phyloP scores from a whole-genome alignment of 1,140 invertebrate genomes.

The Lepidotrigona ventralis region DNA sequence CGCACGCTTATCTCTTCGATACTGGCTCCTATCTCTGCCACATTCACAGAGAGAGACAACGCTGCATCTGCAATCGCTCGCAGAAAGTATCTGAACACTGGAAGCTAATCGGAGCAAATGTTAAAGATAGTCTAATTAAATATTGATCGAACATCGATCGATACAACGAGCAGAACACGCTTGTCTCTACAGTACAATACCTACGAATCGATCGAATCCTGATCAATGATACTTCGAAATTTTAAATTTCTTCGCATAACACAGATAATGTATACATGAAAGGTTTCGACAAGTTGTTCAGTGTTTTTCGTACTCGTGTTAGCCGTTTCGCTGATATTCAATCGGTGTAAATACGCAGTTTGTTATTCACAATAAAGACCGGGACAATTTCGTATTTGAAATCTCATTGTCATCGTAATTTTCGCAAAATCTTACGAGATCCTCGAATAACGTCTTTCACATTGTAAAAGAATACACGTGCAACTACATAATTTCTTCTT shows the following conservation, averaged over 20 bases:
- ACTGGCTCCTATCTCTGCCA: constrained; percentile 31
- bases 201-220: too few relatives aligned
- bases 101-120: too few relatives aligned
- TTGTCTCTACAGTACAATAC: too few relatives aligned
- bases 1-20: constrained; percentile 53
- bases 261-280: not conserved
- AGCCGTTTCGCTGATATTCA: not conserved
- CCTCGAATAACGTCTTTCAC: not conserved
- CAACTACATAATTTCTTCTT: constrained; percentile 41
- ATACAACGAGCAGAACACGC: too few relatives aligned
- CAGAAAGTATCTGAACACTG: too few relatives aligned
- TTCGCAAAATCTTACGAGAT: constrained; percentile 11
- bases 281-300: not conserved
- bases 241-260: too few relatives aligned
- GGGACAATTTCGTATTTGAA: not conserved
- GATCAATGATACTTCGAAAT: too few relatives aligned
- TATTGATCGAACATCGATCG: too few relatives aligned
- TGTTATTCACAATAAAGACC: constrained; percentile 31
- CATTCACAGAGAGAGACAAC: not conserved
- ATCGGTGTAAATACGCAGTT: constrained; percentile 21
- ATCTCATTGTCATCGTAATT: not conserved
- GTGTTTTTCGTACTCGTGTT: not conserved
- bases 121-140: too few relatives aligned
- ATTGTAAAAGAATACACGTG: constrained; percentile 46
- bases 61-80: not conserved